These are phyloP conservation scores for Pentamera pediparva DNA, from an alignment of 53 echinoderm and acorn worm species.

Conservation along the genomic window DNA sequence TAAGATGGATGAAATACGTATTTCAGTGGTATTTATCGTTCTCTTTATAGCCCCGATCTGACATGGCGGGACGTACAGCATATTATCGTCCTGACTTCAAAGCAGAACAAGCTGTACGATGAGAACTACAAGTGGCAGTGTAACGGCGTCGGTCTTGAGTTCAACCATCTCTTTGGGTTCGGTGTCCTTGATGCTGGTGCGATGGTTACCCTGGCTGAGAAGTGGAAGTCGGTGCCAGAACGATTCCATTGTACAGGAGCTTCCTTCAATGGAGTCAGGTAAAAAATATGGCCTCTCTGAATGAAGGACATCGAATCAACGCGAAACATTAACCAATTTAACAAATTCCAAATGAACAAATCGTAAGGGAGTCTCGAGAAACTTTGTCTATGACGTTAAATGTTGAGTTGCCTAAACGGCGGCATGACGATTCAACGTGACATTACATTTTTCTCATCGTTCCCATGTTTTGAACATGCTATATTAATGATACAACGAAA, in stretches of 20 bases:
- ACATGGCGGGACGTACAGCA: constrained; percentile 97
- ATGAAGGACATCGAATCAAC: neutral
- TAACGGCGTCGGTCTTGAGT: constrained; percentile 92
- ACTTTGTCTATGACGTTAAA: too few species aligned
- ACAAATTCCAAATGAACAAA: too few species aligned
- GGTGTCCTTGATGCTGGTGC: constrained; percentile 97
- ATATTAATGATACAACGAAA: too few species aligned
- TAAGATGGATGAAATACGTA: too few species aligned
- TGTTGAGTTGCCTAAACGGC: too few species aligned
- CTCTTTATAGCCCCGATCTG: constrained; percentile 50
- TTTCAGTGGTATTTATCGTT: neutral
- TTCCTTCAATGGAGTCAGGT: constrained; percentile 72
- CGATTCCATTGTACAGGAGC: constrained; percentile 94
- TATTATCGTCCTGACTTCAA: constrained; percentile 85
- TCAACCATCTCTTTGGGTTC: constrained; percentile 94
- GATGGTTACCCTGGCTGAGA: constrained; percentile 84
- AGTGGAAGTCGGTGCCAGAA: constrained; percentile 81
- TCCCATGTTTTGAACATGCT: too few species aligned
- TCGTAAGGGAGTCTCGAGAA: too few species aligned
- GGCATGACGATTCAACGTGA: too few species aligned
- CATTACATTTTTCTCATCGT: too few species aligned
- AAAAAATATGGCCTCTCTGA: neutral
- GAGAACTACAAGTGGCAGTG: constrained; percentile 96
- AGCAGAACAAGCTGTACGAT: constrained; percentile 90
- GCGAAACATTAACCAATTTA: too few species aligned